Evolutionary conservation across 2,797 vertebrate species (phyloP), one percentile per base, ranked within the genome.

Genomic region (Pipistrellus kuhlii): DNA sequence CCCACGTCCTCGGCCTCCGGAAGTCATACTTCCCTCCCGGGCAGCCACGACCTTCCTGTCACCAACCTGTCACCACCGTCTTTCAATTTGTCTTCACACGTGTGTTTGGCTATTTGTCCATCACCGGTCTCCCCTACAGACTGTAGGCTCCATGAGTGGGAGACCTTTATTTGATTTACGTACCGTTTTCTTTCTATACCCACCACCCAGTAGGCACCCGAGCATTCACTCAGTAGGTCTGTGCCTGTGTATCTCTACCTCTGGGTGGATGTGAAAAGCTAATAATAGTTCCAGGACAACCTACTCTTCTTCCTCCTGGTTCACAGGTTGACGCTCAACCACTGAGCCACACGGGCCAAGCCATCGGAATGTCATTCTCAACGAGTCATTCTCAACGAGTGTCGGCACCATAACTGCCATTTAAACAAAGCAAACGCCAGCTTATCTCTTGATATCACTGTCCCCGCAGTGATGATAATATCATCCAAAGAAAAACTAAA

Each of bases 381-480:
- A 41, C 6, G 2, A n/a, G 53, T 71, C 62, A 76, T 15, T 46
- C 11, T 66, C 73, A 64, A 41, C 6, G 2, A n/a, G 12, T 2
- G 8, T 6, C 41, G n/a, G 41, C 15, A 76, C 30, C 32, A 2
- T 21, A 0, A 88, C 85, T 88, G 88, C 27, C 14, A 21, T 62
- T 76, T 71, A 71, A 87, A 82, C 57, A 90, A 94, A 78, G 89
- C 20, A 25, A 25, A 96, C 72, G 75, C 38, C 44, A 93, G 78
- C 55, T 23, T 59, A 87, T 73, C 76, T 90, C 72, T 94, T 86
- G 66, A 48, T 62, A 90, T 27, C 27, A 48, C 48, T 30, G 11
- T 69, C 64, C 96, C 44, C 44, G 44, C 27, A 95, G 75, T 53
- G 87, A 80, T 95, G 91, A 77, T 96, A 96, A 93, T 0, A 6